Conservation (phyloP, 1,140 invertebrate genomes). For the Neodiprion virginianus region DNA sequence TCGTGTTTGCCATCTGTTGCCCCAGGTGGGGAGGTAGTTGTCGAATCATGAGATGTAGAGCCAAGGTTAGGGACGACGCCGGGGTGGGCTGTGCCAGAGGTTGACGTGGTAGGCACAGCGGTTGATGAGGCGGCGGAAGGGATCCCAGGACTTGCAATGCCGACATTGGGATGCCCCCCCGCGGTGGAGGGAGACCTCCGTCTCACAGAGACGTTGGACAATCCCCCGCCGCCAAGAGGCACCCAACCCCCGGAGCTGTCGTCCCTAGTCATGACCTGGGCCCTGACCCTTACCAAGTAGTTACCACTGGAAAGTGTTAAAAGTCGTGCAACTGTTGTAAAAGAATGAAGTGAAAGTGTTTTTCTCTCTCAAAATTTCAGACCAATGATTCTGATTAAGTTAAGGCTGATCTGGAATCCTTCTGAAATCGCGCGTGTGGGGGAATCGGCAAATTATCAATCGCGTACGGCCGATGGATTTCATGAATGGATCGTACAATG, state of each 20-base stretch:
- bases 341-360: slow-evolving; percentile 10
- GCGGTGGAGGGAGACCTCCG: slow-evolving; percentile 65
- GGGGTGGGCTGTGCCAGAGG: slow-evolving; percentile 17
- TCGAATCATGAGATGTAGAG: slow-evolving; percentile 46
- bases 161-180: slow-evolving; percentile 36
- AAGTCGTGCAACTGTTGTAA: slow-evolving; percentile 14
- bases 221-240: slow-evolving; percentile 89
- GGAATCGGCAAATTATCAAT: no score
- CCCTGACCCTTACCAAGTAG: slow-evolving; percentile 93
- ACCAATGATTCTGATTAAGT: no score
- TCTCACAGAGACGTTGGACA: slow-evolving; percentile 89
- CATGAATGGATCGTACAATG: slow-evolving; percentile 8
- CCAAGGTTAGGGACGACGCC: slow-evolving; percentile 26
- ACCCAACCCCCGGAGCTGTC: slow-evolving; percentile 96
- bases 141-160: slow-evolving; percentile 40
- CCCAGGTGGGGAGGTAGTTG: slow-evolving; percentile 49
- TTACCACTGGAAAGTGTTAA: slow-evolving; percentile 73
- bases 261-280: slow-evolving; percentile 98
- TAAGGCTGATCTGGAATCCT: no score
- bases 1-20: slow-evolving; percentile 70
- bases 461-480: neutral
- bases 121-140: slow-evolving; percentile 34
- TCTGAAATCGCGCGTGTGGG: no score
- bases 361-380: neutral
- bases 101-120: slow-evolving; percentile 39